These are phyloP conservation scores for Macquaria ambigua DNA, from an alignment of 2,113 vertebrate genomes.

Conservation along the genomic window DNA sequence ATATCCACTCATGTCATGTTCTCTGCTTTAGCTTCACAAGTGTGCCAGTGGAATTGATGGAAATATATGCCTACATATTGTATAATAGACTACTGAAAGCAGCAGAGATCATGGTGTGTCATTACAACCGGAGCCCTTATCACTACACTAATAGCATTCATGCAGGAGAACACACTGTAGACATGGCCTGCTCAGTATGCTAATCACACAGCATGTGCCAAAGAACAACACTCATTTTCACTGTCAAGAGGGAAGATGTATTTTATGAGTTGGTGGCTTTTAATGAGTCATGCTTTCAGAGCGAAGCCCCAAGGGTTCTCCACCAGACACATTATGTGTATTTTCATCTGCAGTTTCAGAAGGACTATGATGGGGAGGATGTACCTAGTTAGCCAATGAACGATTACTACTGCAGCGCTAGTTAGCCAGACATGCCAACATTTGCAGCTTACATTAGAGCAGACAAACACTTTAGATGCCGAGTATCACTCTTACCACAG, in stretches of 20 bases:
- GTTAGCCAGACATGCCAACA: not conserved
- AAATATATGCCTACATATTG: not conserved
- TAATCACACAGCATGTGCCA: constrained; percentile 74
- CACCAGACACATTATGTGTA: not conserved
- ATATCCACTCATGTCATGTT: not conserved
- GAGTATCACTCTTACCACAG: not conserved
- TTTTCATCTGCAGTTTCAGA: not conserved
- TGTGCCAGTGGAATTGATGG: not conserved
- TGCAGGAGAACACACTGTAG: not conserved
- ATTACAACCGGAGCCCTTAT: constrained; percentile 84
- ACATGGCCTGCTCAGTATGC: constrained; percentile 77
- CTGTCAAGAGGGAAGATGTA: constrained; percentile 75
- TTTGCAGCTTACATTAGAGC: not conserved
- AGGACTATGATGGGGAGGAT: not conserved
- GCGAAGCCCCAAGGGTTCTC: not conserved
- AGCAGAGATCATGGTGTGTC: constrained; percentile 82
- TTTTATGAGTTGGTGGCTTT: not conserved
- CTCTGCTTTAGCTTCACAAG: not conserved
- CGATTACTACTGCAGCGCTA: not conserved
- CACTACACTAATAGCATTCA: not conserved
- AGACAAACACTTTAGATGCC: not conserved
- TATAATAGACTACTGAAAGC: not conserved
- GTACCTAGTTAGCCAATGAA: not conserved
- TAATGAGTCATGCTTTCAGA: constrained; percentile 9
- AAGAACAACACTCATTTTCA: constrained; percentile 79